These are phyloP conservation scores for Atethmia centrago DNA, from an alignment of 2,888 invertebrate species.

Conservation along the genomic window DNA sequence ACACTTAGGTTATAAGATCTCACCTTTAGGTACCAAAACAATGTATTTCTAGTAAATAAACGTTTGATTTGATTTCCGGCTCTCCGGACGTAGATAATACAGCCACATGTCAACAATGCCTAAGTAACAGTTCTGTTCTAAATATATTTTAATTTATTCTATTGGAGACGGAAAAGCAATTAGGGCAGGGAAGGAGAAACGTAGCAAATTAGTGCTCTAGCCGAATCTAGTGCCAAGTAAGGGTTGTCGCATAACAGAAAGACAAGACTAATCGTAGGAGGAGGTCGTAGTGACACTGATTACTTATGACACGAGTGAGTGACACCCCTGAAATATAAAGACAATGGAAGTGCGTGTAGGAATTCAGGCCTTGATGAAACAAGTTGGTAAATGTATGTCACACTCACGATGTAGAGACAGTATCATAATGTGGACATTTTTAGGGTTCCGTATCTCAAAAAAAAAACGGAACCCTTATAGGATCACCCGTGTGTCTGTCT, in stretches of 20 bases:
- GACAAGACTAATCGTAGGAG: conserved; percentile 55
- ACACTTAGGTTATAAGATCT: too few species aligned
- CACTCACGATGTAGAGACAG: conserved; percentile 2
- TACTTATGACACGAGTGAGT: conserved; percentile 50
- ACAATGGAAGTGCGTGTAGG: not conserved
- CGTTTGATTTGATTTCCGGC: too few species aligned
- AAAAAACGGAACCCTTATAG: too few species aligned
- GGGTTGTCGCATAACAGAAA: conserved; percentile 40
- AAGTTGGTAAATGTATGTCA: conserved; percentile 5
- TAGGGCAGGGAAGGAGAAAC: conserved; percentile 34
- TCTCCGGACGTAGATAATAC: not conserved
- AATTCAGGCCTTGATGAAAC: conserved; percentile 16
- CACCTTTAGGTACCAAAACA: too few species aligned
- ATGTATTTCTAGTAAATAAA: too few species aligned
- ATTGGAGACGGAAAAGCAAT: conserved; percentile 57
- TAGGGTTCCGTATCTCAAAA: too few species aligned
- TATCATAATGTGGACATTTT: not conserved
- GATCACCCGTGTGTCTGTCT: too few species aligned
- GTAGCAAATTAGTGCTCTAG: conserved; percentile 55
- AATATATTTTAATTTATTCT: conserved; percentile 56
- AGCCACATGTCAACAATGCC: not conserved
- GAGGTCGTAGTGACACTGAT: conserved; percentile 53
- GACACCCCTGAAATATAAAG: conserved; percentile 32
- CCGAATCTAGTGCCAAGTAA: conserved; percentile 58
- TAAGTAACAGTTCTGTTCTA: conserved; percentile 1